Percentiles rank a stretch among this genome's conserved stretches.
Conservation (phyloP, 2,113 vertebrate species). For the Mustela nigripes region DNA sequence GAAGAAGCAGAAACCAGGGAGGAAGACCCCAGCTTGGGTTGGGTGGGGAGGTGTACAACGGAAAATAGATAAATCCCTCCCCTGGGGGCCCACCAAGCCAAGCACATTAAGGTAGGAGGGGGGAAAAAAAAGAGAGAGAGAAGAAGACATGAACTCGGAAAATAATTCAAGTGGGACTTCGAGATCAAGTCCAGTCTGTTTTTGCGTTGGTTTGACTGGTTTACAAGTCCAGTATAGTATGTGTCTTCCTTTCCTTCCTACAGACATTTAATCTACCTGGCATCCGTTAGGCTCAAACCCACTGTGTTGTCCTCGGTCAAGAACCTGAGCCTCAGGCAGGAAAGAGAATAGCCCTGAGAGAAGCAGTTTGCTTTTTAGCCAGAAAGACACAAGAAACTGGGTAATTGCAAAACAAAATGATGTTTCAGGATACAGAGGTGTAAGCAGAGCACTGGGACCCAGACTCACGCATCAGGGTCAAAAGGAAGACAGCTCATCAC, state of each 20-base stretch:
- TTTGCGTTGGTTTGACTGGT: neutral
- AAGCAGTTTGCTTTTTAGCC: neutral
- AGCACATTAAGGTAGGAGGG: neutral
- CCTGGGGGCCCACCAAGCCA: neutral
- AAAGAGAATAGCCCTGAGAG: neutral
- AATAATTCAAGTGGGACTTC: neutral
- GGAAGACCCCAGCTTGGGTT: neutral
- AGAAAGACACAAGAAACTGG: neutral
- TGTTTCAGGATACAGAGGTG: neutral
- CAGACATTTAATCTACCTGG: neutral
- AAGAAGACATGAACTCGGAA: neutral
- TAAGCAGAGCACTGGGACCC: neutral
- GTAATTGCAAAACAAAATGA: neutral
- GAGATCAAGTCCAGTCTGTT: neutral
- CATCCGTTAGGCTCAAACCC: neutral
- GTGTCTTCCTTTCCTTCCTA: neutral
- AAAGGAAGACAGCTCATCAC: neutral
- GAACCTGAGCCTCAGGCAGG: neutral
- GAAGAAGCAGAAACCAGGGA: constrained; percentile 29
- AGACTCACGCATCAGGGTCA: neutral
- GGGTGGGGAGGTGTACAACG: neutral
- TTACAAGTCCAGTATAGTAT: neutral
- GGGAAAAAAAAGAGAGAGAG: neutral
- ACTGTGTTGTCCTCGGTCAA: neutral
- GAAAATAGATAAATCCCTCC: neutral